These are phyloP conservation scores for Probaryconus sp. DNA, from an alignment of 1,140 invertebrate genomes.

Conservation along the genomic window DNA sequence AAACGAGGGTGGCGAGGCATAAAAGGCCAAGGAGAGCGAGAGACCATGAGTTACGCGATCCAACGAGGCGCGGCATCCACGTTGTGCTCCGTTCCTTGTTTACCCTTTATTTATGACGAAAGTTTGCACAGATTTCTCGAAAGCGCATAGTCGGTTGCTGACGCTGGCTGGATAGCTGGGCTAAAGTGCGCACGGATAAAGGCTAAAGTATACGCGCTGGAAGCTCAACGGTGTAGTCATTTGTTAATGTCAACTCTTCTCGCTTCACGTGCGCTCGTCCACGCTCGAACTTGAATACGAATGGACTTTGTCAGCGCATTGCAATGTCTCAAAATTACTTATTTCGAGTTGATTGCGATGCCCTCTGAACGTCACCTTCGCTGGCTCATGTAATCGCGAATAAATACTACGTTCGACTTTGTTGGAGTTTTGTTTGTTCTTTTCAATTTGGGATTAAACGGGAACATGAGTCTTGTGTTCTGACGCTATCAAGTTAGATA, in stretches of 20 bases:
- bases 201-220: slow-evolving; percentile 43
- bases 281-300: neutral
- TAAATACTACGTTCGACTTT: no score
- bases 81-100: slow-evolving; percentile 67
- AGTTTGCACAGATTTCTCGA: slow-evolving; percentile 75
- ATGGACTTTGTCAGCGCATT: no score
- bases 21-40: slow-evolving; percentile 52
- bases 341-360: no score
- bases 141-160: slow-evolving; percentile 59
- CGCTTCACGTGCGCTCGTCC: slow-evolving; percentile 10
- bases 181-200: slow-evolving; percentile 61
- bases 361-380: no score
- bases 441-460: no score
- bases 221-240: slow-evolving; percentile 67
- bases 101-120: slow-evolving; percentile 77
- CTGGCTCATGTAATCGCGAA: no score
- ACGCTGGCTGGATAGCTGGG: slow-evolving; percentile 60
- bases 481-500: no score
- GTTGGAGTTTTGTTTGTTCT: no score
- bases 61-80: slow-evolving; percentile 29
- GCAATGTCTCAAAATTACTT: no score
- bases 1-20: slow-evolving; percentile 22
- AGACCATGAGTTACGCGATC: slow-evolving; percentile 60
- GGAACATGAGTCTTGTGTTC: no score
- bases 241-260: slow-evolving; percentile 70